A percentile compares a stretch with the other conserved stretches of the same genome.
phyloP scores from a whole-genome alignment of 2,113 vertebrate species.

The Pardalotus punctatus region DNA sequence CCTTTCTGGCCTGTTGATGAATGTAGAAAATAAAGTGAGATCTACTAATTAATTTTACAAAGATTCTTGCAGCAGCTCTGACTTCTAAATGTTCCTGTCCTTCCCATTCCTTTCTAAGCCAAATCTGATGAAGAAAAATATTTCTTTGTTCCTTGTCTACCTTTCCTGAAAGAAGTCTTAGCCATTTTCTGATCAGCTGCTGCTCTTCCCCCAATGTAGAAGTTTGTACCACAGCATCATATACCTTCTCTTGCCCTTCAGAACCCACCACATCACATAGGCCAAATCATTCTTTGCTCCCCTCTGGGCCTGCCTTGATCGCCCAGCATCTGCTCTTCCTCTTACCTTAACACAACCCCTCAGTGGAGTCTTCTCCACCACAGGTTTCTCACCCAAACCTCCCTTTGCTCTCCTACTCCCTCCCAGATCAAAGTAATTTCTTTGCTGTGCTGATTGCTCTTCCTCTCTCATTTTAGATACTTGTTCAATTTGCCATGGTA shows the following conservation, averaged over 20 bases:
- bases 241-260: not conserved
- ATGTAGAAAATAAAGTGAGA: not conserved
- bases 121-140: not conserved
- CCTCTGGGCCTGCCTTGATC: not conserved
- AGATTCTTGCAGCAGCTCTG: not conserved
- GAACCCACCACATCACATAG: not conserved
- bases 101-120: not conserved
- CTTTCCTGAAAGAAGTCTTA: not conserved
- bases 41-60: not conserved
- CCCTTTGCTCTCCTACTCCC: not conserved
- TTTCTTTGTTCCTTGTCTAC: not conserved
- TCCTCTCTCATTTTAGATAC: not conserved
- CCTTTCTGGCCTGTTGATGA: not conserved
- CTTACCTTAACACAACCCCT: not conserved
- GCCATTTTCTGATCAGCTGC: not conserved
- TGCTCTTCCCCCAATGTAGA: not conserved
- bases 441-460: not conserved
- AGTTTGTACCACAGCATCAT: not conserved
- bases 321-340: not conserved
- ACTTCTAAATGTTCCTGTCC: not conserved
- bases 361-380: not conserved
- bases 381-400: not conserved
- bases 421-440: not conserved
- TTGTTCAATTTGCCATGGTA: not conserved
- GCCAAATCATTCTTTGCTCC: not conserved